Evolutionary conservation across 1,140 invertebrate species (phyloP).

Genomic region (Lordiphosa collinella): DNA sequence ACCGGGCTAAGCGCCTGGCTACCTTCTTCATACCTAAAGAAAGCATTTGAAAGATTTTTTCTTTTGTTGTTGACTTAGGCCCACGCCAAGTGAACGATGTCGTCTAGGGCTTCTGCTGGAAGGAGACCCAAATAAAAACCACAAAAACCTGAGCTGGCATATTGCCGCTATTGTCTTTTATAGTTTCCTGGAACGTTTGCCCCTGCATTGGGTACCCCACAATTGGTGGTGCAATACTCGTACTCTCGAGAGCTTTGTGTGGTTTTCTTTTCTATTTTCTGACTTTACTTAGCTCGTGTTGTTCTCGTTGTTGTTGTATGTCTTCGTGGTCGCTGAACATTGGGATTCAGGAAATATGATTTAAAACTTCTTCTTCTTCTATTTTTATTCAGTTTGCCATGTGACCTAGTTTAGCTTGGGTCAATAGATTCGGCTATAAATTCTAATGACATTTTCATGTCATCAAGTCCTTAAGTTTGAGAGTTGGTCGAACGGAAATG

Average conservation of each 20-base stretch:
- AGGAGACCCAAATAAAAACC: slow-evolving; percentile 56
- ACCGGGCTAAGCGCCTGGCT: slow-evolving; percentile 17
- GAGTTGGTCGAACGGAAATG: too few relatives aligned
- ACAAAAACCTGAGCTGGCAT: slow-evolving; percentile 74
- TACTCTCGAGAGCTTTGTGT: slow-evolving; percentile 49
- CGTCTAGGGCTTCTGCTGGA: slow-evolving; percentile 50
- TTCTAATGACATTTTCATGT: background rate
- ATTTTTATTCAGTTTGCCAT: background rate
- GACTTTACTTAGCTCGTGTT: background rate
- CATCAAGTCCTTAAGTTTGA: too few relatives aligned
- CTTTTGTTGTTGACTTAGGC: slow-evolving; percentile 73
- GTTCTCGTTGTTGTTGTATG: slow-evolving; percentile 23
- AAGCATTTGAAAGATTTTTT: slow-evolving; percentile 52
- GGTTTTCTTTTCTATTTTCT: slow-evolving; percentile 25
- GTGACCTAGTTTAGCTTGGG: slow-evolving; percentile 3
- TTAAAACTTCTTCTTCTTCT: slow-evolving; percentile 4
- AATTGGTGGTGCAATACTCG: slow-evolving; percentile 51
- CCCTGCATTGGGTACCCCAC: slow-evolving; percentile 31
- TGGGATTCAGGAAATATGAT: slow-evolving; percentile 12
- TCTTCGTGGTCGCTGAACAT: slow-evolving; percentile 33
- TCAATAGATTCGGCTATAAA: slow-evolving; percentile 1
- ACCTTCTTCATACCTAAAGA: slow-evolving; percentile 16
- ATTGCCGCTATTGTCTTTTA: slow-evolving; percentile 77
- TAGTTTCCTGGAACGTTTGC: slow-evolving; percentile 72
- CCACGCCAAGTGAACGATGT: slow-evolving; percentile 41